Evolutionary conservation across 1,140 invertebrate species (phyloP).

Genomic region (Drosophila kikkawai): DNA sequence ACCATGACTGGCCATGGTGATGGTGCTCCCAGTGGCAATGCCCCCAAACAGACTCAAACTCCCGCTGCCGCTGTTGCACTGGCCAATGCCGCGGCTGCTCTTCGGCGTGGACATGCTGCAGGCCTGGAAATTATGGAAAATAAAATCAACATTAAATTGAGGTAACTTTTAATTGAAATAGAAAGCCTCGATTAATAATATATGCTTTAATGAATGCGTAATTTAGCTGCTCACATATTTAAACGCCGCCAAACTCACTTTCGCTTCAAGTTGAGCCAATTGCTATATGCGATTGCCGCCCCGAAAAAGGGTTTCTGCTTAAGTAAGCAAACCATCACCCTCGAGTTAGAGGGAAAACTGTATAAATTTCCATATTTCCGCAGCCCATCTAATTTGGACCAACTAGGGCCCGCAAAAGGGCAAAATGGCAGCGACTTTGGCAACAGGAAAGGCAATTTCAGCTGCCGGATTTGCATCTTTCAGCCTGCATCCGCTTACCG

Average conservation of each 20-base stretch:
- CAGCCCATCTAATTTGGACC: conserved; percentile 47
- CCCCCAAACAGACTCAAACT: conserved; percentile 74
- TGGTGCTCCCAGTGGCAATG: conserved; percentile 69
- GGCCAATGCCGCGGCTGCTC: conserved; percentile 84
- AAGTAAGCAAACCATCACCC: conserved; percentile 5
- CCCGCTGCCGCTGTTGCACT: conserved; percentile 65
- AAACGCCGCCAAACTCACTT: background rate
- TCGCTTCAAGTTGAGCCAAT: background rate
- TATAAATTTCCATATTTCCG: conserved; percentile 56
- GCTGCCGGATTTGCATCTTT: conserved; percentile 81
- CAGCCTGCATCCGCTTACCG: conserved; percentile 80
- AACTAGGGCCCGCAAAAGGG: conserved; percentile 27
- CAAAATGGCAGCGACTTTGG: conserved; percentile 37
- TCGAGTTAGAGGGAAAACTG: conserved; percentile 21
- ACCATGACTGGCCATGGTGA: conserved; percentile 71
- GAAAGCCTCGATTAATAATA: background rate
- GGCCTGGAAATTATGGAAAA: conserved; percentile 81
- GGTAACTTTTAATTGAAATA: background rate
- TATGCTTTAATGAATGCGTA: background rate
- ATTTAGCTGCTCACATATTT: background rate
- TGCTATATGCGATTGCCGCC: conserved; percentile 19
- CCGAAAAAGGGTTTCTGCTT: conserved; percentile 18
- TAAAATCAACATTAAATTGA: background rate
- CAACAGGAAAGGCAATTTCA: conserved; percentile 70
- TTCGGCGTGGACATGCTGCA: conserved; percentile 84